These are phyloP conservation scores for Tridacna gigas DNA, from an alignment of 2,888 invertebrate genomes.

Conservation along the genomic window DNA sequence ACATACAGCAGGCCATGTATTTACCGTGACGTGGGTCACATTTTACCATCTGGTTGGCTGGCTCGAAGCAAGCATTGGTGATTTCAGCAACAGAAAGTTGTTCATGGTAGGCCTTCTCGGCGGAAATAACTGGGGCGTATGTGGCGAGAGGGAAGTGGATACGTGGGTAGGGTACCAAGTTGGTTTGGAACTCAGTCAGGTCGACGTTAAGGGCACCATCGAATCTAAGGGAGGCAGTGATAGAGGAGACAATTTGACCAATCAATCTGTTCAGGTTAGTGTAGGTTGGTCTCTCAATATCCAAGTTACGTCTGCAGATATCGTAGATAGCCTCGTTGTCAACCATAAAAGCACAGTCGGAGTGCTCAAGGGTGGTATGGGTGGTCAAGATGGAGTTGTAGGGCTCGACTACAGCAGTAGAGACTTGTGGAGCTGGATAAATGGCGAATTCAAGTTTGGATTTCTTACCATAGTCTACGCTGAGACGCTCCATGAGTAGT, in stretches of 20 bases:
- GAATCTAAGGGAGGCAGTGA: conserved; percentile 92
- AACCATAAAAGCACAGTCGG: conserved; percentile 89
- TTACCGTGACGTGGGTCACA: conserved; percentile 84
- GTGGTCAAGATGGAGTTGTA: conserved; percentile 83
- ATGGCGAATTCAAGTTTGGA: conserved; percentile 82
- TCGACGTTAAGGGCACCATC: conserved; percentile 89
- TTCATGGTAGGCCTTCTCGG: conserved; percentile 97
- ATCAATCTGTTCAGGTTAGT: conserved; percentile 96
- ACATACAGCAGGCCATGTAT: conserved; percentile 86
- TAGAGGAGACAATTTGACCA: conserved; percentile 90
- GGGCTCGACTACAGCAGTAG: conserved; percentile 82
- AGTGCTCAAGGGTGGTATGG: conserved; percentile 82
- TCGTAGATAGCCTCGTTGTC: conserved; percentile 94
- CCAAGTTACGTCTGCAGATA: conserved; percentile 91
- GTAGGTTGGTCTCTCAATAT: conserved; percentile 93
- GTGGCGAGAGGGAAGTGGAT: conserved; percentile 95
- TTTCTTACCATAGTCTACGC: conserved; percentile 79
- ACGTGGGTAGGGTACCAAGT: conserved; percentile 84
- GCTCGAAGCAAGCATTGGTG: conserved; percentile 80
- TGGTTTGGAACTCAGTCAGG: conserved; percentile 86
- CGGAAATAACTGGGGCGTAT: conserved; percentile 96
- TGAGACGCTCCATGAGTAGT: conserved; percentile 82
- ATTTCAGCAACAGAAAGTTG: conserved; percentile 86
- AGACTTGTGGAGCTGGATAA: conserved; percentile 82
- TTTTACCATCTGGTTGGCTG: conserved; percentile 83